Conservation (phyloP, 2,888 invertebrate species). For the Temnothorax rugatulus region DNA sequence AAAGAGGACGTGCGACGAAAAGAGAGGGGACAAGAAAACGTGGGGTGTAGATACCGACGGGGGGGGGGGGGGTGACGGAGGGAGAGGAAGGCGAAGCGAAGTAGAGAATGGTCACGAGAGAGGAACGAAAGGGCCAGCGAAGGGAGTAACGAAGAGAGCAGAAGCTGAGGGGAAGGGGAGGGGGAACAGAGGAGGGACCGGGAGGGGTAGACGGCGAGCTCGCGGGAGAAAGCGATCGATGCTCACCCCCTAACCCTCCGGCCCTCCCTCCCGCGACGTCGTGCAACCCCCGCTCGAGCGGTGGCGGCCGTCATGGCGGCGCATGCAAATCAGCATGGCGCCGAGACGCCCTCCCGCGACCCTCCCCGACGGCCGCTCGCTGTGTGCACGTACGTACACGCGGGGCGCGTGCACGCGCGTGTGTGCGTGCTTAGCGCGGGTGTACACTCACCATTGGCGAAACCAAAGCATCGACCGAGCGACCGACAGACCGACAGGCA, state of each 20-base stretch:
- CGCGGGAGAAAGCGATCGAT: conserved; percentile 87
- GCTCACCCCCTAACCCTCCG: conserved; percentile 86
- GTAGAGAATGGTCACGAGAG: conserved; percentile 63
- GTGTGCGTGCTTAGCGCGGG: conserved; percentile 57
- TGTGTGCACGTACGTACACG: conserved; percentile 50
- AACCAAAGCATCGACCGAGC: conserved; percentile 84
- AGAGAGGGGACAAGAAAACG: conserved; percentile 51
- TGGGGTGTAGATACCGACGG: conserved; percentile 39
- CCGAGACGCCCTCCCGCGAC: conserved; percentile 86
- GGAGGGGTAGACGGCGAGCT: conserved; percentile 80
- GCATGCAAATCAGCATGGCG: conserved; percentile 90
- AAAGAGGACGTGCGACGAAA: conserved; percentile 61
- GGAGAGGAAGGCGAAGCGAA: conserved; percentile 55
- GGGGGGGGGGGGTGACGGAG: conserved; percentile 28
- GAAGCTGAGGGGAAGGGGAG: conserved; percentile 58
- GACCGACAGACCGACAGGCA: conserved; percentile 76
- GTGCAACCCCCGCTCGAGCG: conserved; percentile 77
- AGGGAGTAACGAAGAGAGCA: conserved; percentile 70
- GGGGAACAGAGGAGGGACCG: conserved; percentile 70
- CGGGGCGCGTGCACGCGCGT: conserved; percentile 59
- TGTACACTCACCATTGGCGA: conserved; percentile 78
- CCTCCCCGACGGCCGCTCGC: conserved; percentile 75
- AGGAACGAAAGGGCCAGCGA: conserved; percentile 52
- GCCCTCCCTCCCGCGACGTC: conserved; percentile 79
- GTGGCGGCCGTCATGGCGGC: conserved; percentile 88